Percentiles rank a stretch among this genome's conserved stretches.
phyloP scores from a whole-genome alignment of 1,140 invertebrate species.

The Radopholus similis region DNA sequence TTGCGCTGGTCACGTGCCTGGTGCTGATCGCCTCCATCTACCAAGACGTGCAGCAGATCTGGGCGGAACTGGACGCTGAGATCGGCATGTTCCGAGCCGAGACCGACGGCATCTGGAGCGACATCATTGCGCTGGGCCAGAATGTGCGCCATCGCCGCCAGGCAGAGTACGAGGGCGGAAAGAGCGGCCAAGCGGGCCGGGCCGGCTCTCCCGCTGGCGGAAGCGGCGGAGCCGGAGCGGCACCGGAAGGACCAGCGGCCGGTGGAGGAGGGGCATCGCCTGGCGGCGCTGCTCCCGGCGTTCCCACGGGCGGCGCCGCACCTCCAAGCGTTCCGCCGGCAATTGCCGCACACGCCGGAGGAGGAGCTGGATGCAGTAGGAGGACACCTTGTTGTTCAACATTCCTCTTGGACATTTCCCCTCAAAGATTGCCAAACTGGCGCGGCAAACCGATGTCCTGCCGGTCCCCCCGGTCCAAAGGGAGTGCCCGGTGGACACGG shows the following conservation, averaged over 20 bases:
- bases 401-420: neutral
- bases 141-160: conserved; percentile 35
- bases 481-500: conserved; percentile 35
- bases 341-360: conserved; percentile 8
- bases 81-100: conserved; percentile 49
- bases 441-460: conserved; percentile 52
- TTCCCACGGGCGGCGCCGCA: conserved; percentile 28
- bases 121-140: conserved; percentile 42
- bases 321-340: conserved; percentile 45
- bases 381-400: neutral
- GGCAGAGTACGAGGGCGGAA: conserved; percentile 34
- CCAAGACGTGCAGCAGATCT: conserved; percentile 50
- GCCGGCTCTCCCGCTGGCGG: conserved; percentile 12
- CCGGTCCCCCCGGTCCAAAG: conserved; percentile 53
- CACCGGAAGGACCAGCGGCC: neutral
- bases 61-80: conserved; percentile 54
- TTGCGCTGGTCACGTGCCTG: conserved; percentile 49
- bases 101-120: conserved; percentile 56
- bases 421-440: conserved; percentile 42
- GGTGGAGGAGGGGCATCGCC: neutral
- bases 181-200: neutral
- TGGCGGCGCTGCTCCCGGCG: conserved; percentile 9
- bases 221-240: neutral
- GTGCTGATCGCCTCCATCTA: conserved; percentile 52
- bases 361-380: conserved; percentile 37